Evolutionary conservation across 2,888 invertebrate genomes (phyloP), one percentile per base, ranked within the genome.

Genomic region (Dione vanillae): DNA sequence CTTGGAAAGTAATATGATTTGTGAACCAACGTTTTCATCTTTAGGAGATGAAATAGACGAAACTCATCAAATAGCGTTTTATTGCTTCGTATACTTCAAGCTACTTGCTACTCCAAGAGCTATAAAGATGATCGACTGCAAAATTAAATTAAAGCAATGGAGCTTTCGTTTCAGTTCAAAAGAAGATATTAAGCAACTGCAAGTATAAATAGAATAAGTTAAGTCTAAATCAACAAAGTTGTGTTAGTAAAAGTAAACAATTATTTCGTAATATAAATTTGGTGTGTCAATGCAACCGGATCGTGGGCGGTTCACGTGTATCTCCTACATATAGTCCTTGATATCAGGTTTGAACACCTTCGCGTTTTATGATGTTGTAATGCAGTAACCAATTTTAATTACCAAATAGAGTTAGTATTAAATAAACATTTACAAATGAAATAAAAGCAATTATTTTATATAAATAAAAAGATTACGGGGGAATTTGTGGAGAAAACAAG

Each of bases 241-340:
- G 16, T 27, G 8, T 51, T 27, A 27, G 10, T 43, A 41, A 43
- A 41, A 47, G 54, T 37, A 54, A 54, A 43, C 12, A 62, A 45
- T 54, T n/a, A 27, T 62, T 52, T 37, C 35, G 14, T 64, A 54
- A 64, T 56, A 37, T 43, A 37, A 41, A 47, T 16, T 62, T 68
- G 37, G 47, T 16, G 49, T 41, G 51, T 43, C 49, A 45, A 67
- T 40, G 41, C 41, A 56, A 56, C 10, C 6, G 16, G n/a, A 16
- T 51, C 41, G 67, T 67, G 67, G 67, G 67, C 52, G 61, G 27
- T 51, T 16, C 67, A 47, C 58, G 61, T 43, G 49, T 64, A 69
- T 62, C 68, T 54, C 68, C 62, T 52, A 69, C 68, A 54, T 64
- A 27, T 27, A 61, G 52, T 43, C 68, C 68, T 69, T 69, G 64